Base-by-base conservation (phyloP, 2,888 invertebrate genomes). In the Phytoseiulus persimilis region DNA sequence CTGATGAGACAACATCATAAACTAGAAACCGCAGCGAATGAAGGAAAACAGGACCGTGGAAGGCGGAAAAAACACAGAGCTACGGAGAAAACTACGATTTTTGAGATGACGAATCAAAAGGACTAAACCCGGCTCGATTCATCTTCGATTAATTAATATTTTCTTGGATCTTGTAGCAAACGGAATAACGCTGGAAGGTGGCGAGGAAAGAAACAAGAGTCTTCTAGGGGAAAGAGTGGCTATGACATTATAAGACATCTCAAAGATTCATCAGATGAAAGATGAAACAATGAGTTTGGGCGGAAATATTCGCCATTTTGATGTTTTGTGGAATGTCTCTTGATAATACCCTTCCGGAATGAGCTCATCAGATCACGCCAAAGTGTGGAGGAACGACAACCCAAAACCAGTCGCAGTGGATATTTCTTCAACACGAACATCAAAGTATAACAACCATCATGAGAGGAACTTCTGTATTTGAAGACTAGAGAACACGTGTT, bases 81-180 rank as follows among this genome's bases (percentile, higher is more conserved):
- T 31, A 83, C 31, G 83, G 28, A 83, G 33, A 31, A 18, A 28
- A 83, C 18, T 23, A 33, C 83, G 6, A 83, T 31, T 83, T 31
- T 83, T 32, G 33, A 83, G 83, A 31, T 33, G 33, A 33, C 9
- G 18, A 11, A 83, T 28, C 83, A 31, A 83, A 1, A 18, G 33
- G 83, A 31, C 11, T 23, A 83, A 18, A 83, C 83, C 31, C 2
- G 83, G 18, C 31, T 32, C 83, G 83, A 83, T 83, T 83, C 33
- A 83, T 83, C 32, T 87, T 87, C 33, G 33, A 87, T 87, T 87
- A n/a, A 33, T 87, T 87, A n/a, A 87, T 87, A 87, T 87, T 87
- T 87, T 87, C 87, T 87, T 87, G 87, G 6, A 87, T 87, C 87
- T 87, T 87, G 87, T 87, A 87, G 87, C 28, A 3, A 28, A 65